A percentile compares a stretch with the other conserved stretches of the same genome.
Conservation (phyloP, 2,888 invertebrate species). For the Apodemia mormo region DNA sequence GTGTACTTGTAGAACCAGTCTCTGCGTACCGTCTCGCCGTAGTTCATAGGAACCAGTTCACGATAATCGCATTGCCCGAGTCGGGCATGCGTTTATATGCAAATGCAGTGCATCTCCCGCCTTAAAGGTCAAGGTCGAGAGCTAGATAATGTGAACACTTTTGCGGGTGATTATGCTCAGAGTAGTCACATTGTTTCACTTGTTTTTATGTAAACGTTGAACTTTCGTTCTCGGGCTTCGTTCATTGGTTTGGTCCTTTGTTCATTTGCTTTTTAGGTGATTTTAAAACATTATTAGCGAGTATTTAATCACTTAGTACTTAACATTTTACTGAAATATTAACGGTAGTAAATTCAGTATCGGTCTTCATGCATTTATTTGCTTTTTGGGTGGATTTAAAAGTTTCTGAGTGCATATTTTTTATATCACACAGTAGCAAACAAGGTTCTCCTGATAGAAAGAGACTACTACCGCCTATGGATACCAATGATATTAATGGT, state of each 20-base stretch:
- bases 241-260: not conserved
- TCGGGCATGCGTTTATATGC: slow-evolving; percentile 63
- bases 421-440: no score
- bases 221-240: not conserved
- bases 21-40: slow-evolving; percentile 19
- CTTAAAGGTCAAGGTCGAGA: slow-evolving; percentile 70
- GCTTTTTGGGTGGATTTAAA: no score
- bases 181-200: slow-evolving; percentile 28
- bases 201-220: slow-evolving; percentile 17
- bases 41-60: slow-evolving; percentile 49
- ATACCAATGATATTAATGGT: no score
- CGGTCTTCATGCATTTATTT: no score
- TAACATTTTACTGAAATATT: no score
- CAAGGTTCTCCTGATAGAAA: no score
- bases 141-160: slow-evolving; percentile 44
- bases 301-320: no score
- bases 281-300: no score
- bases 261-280: not conserved
- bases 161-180: slow-evolving; percentile 44
- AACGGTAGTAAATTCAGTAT: no score
- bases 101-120: slow-evolving; percentile 68
- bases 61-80: slow-evolving; percentile 48
- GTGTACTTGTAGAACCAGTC: slow-evolving; percentile 17
- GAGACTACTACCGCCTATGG: no score
- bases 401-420: no score